Evolutionary conservation across 1,140 invertebrate genomes (phyloP).

Genomic region (Macrosteles quadrilineatus): DNA sequence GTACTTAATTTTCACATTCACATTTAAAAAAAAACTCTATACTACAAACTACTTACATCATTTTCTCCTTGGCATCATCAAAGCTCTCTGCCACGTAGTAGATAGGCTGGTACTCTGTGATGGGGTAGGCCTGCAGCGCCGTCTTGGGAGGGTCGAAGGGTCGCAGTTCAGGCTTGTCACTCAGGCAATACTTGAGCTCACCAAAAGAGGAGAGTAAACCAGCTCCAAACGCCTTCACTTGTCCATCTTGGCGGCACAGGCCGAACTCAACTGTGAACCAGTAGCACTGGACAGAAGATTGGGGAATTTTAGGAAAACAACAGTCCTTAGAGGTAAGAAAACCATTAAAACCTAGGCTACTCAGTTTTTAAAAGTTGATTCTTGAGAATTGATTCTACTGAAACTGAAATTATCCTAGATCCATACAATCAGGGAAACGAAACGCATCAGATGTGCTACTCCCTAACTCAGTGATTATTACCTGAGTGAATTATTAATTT

Average conservation of each 20-base stretch:
- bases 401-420: too few species aligned
- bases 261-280: slow-evolving; percentile 99
- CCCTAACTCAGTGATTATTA: too few species aligned
- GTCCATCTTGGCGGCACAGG: slow-evolving; percentile 86
- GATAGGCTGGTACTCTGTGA: slow-evolving; percentile 94
- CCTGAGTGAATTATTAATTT: too few species aligned
- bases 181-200: slow-evolving; percentile 91
- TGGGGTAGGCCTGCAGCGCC: slow-evolving; percentile 88
- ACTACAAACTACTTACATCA: slow-evolving; percentile 96
- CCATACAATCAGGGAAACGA: too few species aligned
- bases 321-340: too few species aligned
- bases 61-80: slow-evolving; percentile 93
- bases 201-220: slow-evolving; percentile 96
- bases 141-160: slow-evolving; percentile 88
- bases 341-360: too few species aligned
- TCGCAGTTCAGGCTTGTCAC: slow-evolving; percentile 79
- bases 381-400: too few species aligned
- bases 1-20: too few species aligned
- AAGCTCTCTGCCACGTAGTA: slow-evolving; percentile 97
- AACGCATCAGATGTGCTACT: too few species aligned
- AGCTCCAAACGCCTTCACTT: slow-evolving; percentile 94
- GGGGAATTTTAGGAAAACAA: too few species aligned
- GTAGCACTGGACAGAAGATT: slow-evolving; percentile 89
- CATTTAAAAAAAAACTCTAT: too few species aligned
- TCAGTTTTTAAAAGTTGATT: too few species aligned